These are phyloP conservation scores for Apodemus agrarius DNA, from an alignment of 2,797 vertebrate species.

Conservation along the genomic window DNA sequence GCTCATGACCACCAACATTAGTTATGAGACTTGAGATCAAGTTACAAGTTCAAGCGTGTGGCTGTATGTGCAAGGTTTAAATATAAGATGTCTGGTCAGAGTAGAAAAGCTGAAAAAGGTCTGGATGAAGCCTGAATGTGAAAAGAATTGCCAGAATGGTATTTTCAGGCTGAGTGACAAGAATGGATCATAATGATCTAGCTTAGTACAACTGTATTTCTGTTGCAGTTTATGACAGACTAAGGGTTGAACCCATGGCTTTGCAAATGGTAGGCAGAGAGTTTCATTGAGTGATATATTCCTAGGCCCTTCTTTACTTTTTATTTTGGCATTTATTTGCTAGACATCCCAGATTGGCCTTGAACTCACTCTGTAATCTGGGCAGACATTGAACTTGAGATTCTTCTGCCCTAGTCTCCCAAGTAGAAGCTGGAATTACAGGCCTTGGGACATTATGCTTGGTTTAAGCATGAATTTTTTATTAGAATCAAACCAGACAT, in stretches of 20 bases:
- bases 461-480: background rate
- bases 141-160: background rate
- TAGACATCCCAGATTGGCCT: background rate
- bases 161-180: background rate
- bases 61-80: background rate
- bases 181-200: background rate
- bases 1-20: background rate
- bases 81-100: background rate
- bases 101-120: background rate
- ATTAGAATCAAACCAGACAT: background rate
- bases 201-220: background rate
- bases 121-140: background rate
- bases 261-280: background rate
- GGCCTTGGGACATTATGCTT: background rate
- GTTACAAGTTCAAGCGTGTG: background rate
- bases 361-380: background rate
- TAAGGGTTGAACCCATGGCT: background rate
- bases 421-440: background rate
- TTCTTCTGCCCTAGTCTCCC: background rate
- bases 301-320: background rate
- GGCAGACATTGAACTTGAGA: background rate
- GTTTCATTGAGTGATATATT: background rate
- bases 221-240: background rate
- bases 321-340: background rate
- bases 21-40: background rate